Conservation (phyloP, 2,888 invertebrate genomes). For the Plebejus melissa region DNA sequence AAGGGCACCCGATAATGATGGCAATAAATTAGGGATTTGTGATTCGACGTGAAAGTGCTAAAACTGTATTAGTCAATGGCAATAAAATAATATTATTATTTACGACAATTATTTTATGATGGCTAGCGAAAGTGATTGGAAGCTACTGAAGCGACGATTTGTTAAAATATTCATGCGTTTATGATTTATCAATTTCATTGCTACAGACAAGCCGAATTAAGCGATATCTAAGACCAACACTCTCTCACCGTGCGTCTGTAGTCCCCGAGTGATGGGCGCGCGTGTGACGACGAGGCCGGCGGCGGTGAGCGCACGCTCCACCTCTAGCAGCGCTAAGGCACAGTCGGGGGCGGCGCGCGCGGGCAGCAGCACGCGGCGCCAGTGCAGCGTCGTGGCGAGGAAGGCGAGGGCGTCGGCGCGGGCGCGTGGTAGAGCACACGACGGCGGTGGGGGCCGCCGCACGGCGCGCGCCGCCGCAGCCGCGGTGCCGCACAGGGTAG, state of each 20-base stretch:
- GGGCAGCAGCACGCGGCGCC: constrained; percentile 50
- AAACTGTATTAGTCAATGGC: neutral
- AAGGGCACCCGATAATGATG: constrained; percentile 1
- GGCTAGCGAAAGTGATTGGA: neutral
- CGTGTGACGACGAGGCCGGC: constrained; percentile 45
- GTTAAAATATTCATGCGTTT: neutral
- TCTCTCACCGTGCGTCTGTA: constrained; percentile 46
- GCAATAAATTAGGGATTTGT: neutral
- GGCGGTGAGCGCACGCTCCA: constrained; percentile 41
- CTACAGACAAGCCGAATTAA: neutral
- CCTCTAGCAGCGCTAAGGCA: constrained; percentile 36
- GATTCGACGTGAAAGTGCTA: neutral
- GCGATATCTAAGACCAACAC: neutral
- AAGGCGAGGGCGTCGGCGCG: constrained; percentile 45
- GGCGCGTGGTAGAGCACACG: constrained; percentile 41
- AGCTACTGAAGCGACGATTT: neutral
- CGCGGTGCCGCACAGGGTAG: constrained; percentile 43
- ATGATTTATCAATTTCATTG: neutral
- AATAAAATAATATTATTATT: neutral
- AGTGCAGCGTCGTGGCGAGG: constrained; percentile 47
- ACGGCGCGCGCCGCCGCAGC: constrained; percentile 44
- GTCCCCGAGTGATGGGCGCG: constrained; percentile 36
- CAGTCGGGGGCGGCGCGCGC: constrained; percentile 41
- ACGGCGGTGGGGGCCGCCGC: constrained; percentile 41
- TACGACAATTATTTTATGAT: neutral